Conservation (phyloP, 2,888 invertebrate genomes). For the Trichopria drosophilae region DNA sequence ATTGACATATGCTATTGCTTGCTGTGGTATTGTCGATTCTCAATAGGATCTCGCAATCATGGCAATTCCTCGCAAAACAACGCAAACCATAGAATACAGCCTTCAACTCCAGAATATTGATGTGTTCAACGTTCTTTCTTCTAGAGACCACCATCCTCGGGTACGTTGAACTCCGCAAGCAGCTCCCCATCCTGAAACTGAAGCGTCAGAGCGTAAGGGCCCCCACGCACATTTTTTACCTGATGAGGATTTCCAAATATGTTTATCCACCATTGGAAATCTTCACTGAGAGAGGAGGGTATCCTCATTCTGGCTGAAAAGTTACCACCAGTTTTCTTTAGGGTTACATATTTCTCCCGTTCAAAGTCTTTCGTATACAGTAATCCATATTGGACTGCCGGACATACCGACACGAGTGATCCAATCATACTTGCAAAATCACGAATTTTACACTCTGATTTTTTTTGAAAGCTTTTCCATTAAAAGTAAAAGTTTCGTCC, state of each 20-base stretch:
- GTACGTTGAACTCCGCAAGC: conserved; percentile 8
- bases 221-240: neutral
- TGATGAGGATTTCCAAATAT: neutral
- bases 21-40: conserved; percentile 26
- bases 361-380: conserved; percentile 25
- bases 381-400: conserved; percentile 22
- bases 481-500: neutral
- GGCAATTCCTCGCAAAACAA: conserved; percentile 20
- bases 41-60: conserved; percentile 20
- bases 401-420: conserved; percentile 22
- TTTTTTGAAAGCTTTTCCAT: neutral
- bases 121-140: conserved; percentile 7
- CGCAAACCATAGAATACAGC: conserved; percentile 19
- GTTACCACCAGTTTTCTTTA: neutral
- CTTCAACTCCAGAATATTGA: conserved; percentile 21
- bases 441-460: neutral
- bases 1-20: conserved; percentile 10
- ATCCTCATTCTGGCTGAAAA: neutral
- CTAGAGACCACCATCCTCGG: conserved; percentile 19
- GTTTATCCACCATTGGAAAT: neutral
- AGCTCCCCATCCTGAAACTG: conserved; percentile 20
- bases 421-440: conserved; percentile 25
- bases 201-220: conserved; percentile 13
- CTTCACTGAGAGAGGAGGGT: neutral
- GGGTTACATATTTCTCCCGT: conserved; percentile 17